These are phyloP conservation scores for Agrypnus murinus DNA, from an alignment of 2,888 invertebrate genomes.

Conservation along the genomic window DNA sequence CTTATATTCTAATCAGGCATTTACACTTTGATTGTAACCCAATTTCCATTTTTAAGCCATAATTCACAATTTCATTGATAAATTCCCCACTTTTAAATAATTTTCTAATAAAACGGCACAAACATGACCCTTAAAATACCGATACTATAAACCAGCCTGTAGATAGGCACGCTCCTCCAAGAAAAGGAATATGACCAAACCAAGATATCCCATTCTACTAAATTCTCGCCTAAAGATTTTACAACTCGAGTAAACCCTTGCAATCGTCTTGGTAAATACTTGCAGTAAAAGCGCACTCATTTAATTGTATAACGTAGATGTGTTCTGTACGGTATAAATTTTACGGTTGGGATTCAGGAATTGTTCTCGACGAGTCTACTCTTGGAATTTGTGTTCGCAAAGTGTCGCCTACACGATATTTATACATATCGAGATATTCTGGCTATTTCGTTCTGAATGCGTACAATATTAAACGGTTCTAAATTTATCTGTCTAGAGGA, in stretches of 20 bases:
- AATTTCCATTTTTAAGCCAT: constrained; percentile 26
- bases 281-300: constrained; percentile 19
- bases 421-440: background rate
- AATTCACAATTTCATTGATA: constrained; percentile 11
- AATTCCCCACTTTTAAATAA: background rate
- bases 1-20: constrained; percentile 22
- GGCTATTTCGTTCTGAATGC: too few relatives aligned
- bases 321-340: constrained; percentile 6
- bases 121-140: too few relatives aligned
- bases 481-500: too few relatives aligned
- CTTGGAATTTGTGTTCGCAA: background rate
- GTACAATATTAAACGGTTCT: too few relatives aligned
- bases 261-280: constrained; percentile 6
- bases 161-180: too few relatives aligned
- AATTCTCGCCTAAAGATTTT: background rate
- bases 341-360: constrained; percentile 10
- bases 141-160: too few relatives aligned
- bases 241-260: constrained; percentile 1
- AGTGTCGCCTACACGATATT: background rate
- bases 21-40: constrained; percentile 21
- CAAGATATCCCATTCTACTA: background rate
- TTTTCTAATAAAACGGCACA: background rate
- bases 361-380: background rate
- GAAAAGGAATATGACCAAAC: too few relatives aligned
- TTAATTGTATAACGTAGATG: constrained; percentile 3